A percentile compares a stretch with the other conserved stretches of the same genome.
Evolutionary conservation across 2,797 vertebrate genomes (phyloP).

Genomic region (Pseudomugil gertrudae): DNA sequence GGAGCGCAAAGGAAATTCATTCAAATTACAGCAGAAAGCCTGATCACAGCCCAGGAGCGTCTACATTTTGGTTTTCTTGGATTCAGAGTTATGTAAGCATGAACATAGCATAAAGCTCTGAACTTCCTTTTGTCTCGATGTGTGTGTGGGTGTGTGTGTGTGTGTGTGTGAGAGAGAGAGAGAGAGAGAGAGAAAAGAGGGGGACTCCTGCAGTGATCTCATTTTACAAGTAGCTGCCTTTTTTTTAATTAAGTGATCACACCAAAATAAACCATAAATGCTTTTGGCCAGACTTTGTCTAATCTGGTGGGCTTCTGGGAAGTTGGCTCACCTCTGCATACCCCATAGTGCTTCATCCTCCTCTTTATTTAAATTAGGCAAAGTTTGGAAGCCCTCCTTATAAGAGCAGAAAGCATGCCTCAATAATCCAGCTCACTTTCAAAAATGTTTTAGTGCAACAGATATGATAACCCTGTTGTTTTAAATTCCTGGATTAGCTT

Average conservation of each 20-base stretch:
- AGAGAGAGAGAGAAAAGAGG: no score
- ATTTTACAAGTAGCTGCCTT: conserved; percentile 42
- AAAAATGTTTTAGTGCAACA: background rate
- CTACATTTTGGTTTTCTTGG: conserved; percentile 19
- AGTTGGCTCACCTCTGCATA: conserved; percentile 34
- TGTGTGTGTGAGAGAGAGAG: no score
- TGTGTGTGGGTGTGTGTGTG: no score
- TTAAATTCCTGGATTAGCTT: background rate
- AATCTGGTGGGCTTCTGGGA: conserved; percentile 47
- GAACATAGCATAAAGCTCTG: conserved; percentile 17
- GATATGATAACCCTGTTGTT: conserved; percentile 6
- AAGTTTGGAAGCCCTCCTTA: conserved; percentile 51
- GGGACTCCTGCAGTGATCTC: conserved; percentile 60
- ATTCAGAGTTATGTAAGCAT: conserved; percentile 44
- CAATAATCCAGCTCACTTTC: conserved; percentile 4
- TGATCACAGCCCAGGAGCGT: conserved; percentile 27
- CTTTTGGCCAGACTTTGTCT: conserved; percentile 51
- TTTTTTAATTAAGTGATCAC: conserved; percentile 16
- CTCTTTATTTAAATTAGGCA: conserved; percentile 18
- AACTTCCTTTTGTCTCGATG: conserved; percentile 46
- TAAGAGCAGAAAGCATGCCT: conserved; percentile 56
- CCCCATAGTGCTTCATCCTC: conserved; percentile 15
- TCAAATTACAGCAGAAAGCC: conserved; percentile 16
- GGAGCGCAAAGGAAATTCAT: conserved; percentile 9
- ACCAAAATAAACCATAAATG: conserved; percentile 18